Base-by-base conservation (phyloP, 2,113 vertebrate genomes). In the Phodopus roborovskii region DNA sequence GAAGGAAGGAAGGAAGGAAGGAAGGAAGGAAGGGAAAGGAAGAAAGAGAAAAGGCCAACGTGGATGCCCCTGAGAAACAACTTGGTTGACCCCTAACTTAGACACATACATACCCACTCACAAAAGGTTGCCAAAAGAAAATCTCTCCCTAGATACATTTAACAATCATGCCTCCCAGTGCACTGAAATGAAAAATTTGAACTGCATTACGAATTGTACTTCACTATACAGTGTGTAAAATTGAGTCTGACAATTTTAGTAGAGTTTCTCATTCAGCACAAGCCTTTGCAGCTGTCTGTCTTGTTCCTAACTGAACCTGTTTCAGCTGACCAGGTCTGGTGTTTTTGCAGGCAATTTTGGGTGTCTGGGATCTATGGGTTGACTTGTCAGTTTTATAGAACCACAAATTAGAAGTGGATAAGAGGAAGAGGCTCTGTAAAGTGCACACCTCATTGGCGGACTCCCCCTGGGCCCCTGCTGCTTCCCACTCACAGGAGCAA, bases 281-380 rank as follows among this genome's bases (percentile, higher is more conserved):
- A 96, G 97, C 97, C 98, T 98, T 98, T 98, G 97, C 97, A 97
- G 96, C 97, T 97, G 88, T 95, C 95, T 93, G 88, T 97, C 78
- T 95, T 97, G 73, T 97, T 97, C 88, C 60, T 97, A 91, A 91
- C 92, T 0, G 91, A 79, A 93, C 62, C 39, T 78, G 50, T 87
- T 53, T 95, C 42, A 93, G 66, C 78, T 50, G 42, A 15, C 39
- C 68, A 78, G 39, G 62, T 70, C 15, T 78, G 0, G 91, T 95
- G 75, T 92, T 95, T 92, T 87, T 86, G 45, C 73, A 78, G 64
- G 36, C 91, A 48, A 82, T 92, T 83, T 93, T 91, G 66, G 11
- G 78, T 91, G 19, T 92, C 78, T 88, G 33, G 19, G 58, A 56
- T 95, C 94, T 93, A 60, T 91, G 86, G 79, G 87, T 58, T 92